These are phyloP conservation scores for Nomada lathburiana DNA, from an alignment of 2,888 invertebrate species.

Conservation along the genomic window DNA sequence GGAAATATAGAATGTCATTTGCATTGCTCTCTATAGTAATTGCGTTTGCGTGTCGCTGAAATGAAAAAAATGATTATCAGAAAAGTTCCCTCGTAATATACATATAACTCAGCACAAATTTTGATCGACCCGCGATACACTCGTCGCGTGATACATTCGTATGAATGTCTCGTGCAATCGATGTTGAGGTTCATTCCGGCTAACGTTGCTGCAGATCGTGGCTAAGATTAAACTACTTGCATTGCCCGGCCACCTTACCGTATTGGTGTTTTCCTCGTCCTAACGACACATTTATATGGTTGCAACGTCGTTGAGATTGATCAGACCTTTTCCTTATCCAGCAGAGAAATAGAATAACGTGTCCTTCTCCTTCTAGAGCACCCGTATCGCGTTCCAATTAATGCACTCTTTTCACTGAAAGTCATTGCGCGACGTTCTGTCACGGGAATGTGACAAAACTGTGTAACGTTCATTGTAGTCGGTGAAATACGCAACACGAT, in stretches of 20 bases:
- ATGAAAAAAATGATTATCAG: conserved; percentile 26
- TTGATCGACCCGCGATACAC: conserved; percentile 4
- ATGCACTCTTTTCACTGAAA: too few species aligned
- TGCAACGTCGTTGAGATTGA: neutral
- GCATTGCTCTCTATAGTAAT: neutral
- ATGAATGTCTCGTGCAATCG: conserved; percentile 2
- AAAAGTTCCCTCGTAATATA: neutral
- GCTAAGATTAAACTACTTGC: conserved; percentile 8
- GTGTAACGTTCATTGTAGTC: neutral
- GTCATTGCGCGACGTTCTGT: too few species aligned
- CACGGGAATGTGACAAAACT: neutral
- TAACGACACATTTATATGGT: neutral
- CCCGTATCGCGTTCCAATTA: too few species aligned
- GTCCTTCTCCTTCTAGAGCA: too few species aligned
- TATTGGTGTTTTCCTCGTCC: conserved; percentile 25
- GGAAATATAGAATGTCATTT: neutral
- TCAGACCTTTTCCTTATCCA: neutral
- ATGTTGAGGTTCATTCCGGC: conserved; percentile 17
- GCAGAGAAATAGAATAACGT: neutral
- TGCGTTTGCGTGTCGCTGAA: neutral
- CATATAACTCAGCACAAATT: conserved; percentile 7
- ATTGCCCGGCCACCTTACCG: neutral
- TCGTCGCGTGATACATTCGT: conserved; percentile 11
- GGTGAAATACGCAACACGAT: neutral
- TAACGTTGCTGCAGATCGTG: conserved; percentile 24